Evolutionary conservation across 30 jellyfish, hydroid and myxozoan species (phyloP).

Genomic region (Hydra vulgaris): DNA sequence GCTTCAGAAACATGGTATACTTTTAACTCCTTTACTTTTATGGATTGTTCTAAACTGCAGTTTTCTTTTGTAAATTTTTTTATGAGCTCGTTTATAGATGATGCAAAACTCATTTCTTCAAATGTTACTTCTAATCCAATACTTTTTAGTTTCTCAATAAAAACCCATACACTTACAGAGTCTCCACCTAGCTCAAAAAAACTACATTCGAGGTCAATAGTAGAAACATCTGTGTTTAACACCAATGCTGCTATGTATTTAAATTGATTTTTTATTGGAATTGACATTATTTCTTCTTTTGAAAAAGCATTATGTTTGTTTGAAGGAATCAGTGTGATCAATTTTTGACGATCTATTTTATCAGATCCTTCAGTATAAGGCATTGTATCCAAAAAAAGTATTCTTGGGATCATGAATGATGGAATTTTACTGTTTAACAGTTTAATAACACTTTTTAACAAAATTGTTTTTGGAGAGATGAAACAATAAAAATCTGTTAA

Average conservation of each 20-base stretch:
- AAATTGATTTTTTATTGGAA: neutral
- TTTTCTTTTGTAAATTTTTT: too few relatives aligned
- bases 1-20: neutral
- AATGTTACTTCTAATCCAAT: neutral
- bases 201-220: neutral
- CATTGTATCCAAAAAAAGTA: neutral
- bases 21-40: neutral
- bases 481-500: neutral
- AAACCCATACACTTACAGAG: neutral
- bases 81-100: neutral
- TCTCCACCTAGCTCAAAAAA: neutral
- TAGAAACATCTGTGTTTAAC: neutral
- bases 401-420: neutral
- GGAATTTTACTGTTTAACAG: neutral
- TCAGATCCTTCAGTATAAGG: neutral
- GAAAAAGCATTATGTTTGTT: neutral
- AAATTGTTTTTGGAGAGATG: neutral
- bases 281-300: neutral
- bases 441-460: neutral
- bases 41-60: neutral
- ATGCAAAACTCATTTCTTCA: neutral
- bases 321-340: neutral
- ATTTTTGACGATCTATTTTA: neutral
- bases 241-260: neutral
- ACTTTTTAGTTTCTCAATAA: neutral